Evolutionary conservation across 2,113 vertebrate species (phyloP).

Genomic region (Glareola pratincola): DNA sequence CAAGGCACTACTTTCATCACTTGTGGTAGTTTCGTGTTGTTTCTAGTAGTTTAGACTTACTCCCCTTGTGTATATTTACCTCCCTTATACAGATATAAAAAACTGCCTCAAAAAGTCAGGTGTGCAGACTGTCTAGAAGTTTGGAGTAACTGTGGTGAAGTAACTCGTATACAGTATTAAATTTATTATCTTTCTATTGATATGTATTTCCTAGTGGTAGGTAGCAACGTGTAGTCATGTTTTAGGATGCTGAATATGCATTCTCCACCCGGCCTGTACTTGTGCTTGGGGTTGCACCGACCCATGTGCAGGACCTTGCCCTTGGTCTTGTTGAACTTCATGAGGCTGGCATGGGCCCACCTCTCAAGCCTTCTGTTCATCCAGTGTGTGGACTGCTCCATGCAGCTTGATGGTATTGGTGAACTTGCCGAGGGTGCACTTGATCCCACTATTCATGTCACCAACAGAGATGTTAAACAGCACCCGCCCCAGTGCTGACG

Average conservation of each 20-base stretch:
- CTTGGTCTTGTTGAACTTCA: background rate
- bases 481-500: background rate
- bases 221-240: background rate
- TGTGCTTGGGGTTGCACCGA: background rate
- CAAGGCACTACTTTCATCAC: background rate
- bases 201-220: background rate
- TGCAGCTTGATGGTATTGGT: background rate
- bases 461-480: background rate
- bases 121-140: background rate
- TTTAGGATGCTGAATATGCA: background rate
- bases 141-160: background rate
- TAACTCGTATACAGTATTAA: background rate
- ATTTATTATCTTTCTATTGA: background rate
- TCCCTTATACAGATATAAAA: background rate
- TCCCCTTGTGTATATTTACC: background rate
- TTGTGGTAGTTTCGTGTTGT: background rate
- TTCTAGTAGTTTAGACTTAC: background rate
- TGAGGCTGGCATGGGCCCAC: background rate
- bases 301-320: background rate
- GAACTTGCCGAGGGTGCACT: background rate
- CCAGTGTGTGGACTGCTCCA: background rate
- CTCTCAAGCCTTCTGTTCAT: background rate
- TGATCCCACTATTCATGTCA: background rate
- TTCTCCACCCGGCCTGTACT: background rate
- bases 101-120: background rate